Evolutionary conservation across 2,113 vertebrate species (phyloP).

Genomic region (Calidris pugnax): DNA sequence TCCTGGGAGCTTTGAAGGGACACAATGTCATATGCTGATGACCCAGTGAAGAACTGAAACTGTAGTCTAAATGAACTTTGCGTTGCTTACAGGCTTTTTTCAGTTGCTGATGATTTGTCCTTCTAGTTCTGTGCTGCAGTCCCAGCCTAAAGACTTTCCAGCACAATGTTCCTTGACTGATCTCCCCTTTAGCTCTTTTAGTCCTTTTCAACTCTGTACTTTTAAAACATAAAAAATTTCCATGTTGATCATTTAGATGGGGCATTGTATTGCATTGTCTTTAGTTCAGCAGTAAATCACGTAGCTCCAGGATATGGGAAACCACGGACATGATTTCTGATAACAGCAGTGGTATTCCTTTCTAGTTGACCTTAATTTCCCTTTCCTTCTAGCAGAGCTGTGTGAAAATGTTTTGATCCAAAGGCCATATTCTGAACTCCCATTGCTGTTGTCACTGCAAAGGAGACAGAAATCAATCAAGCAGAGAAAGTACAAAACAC

Average conservation of each 20-base stretch:
- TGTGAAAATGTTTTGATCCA: not conserved
- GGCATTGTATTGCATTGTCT: not conserved
- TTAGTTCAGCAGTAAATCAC: not conserved
- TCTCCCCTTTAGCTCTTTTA: not conserved
- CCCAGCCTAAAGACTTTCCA: not conserved
- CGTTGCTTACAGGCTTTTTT: not conserved
- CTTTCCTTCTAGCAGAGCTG: not conserved
- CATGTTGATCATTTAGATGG: not conserved
- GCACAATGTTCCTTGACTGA: not conserved
- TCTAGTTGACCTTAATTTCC: conserved; percentile 21
- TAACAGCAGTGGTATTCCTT: not conserved
- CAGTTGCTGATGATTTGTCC: not conserved
- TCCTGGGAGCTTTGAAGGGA: not conserved
- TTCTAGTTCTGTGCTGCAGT: not conserved
- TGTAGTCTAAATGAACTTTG: not conserved
- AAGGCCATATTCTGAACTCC: conserved; percentile 4
- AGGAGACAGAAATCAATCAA: conserved; percentile 18
- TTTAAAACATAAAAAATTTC: not conserved
- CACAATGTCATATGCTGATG: not conserved
- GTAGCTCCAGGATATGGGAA: not conserved
- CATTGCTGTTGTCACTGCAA: not conserved
- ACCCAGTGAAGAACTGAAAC: not conserved
- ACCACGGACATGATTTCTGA: not conserved
- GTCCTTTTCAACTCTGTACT: not conserved
- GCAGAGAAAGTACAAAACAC: conserved; percentile 36